Evolutionary conservation across 2,888 invertebrate genomes (phyloP).

Genomic region (Hedya salicella): DNA sequence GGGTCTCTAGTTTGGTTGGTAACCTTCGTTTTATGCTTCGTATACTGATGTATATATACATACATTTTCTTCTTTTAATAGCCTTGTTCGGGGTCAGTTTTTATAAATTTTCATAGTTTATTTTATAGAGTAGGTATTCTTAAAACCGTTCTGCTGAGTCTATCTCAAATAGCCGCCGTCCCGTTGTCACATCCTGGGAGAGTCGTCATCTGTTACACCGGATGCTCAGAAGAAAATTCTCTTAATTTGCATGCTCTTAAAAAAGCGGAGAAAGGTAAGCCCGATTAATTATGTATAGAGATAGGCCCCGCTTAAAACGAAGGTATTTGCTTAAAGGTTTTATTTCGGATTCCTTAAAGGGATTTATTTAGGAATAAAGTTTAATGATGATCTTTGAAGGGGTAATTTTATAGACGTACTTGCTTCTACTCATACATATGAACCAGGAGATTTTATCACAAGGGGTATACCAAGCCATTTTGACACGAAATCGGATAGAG

Average conservation of each 20-base stretch:
- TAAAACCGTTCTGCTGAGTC: slow-evolving; percentile 16
- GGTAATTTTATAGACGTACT: not conserved
- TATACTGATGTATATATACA: too few relatives aligned
- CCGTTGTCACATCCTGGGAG: slow-evolving; percentile 47
- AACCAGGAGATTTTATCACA: too few relatives aligned
- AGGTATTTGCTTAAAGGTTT: slow-evolving; percentile 23
- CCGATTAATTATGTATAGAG: slow-evolving; percentile 46
- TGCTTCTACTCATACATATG: too few relatives aligned
- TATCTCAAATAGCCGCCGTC: slow-evolving; percentile 9
- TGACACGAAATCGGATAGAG: too few relatives aligned
- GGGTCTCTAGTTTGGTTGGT: too few relatives aligned
- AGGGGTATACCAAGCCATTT: too few relatives aligned
- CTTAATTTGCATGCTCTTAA: slow-evolving; percentile 45
- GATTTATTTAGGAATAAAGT: slow-evolving; percentile 9
- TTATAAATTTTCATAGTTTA: too few relatives aligned
- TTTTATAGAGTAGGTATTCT: too few relatives aligned
- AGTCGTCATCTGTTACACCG: slow-evolving; percentile 46
- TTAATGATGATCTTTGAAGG: slow-evolving; percentile 4
- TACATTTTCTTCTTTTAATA: too few relatives aligned
- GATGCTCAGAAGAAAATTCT: slow-evolving; percentile 42
- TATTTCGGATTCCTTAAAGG: slow-evolving; percentile 10
- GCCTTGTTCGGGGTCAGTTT: too few relatives aligned
- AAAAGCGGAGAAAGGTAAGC: slow-evolving; percentile 43
- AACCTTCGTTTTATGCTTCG: too few relatives aligned
- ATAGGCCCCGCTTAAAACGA: slow-evolving; percentile 15